Evolutionary conservation across 2,888 invertebrate species (phyloP), one percentile per base, ranked within the genome.

Genomic region (Alloplasta piceator): DNA sequence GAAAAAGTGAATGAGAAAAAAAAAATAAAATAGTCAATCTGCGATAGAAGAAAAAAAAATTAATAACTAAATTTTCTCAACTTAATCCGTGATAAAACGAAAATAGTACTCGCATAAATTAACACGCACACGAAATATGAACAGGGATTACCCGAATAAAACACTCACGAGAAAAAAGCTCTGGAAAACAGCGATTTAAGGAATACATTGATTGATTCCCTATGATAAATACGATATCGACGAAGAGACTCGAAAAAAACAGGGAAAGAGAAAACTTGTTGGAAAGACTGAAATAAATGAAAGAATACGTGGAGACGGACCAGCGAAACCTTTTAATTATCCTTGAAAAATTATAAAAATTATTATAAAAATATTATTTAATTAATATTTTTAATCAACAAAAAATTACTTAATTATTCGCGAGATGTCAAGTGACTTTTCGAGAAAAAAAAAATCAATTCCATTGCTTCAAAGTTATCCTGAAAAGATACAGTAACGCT

Each of bases 181-280:
- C 80, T 61, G 72, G 71, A 68, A 77, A 83, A 84, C 76, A 85
- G 86, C 85, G 86, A 87, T 87, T 88, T 86, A 88, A 86, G 84
- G 86, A 87, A 82, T 87, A 86, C 85, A 86, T 89, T 88, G 86
- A 89, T 87, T 87, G 89, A 89, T 87, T 86, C 85, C 89, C 84
- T 87, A 87, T 89, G 88, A 89, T 89, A 87, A 90, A 87, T 88
- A 88, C 85, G 86, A 86, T 89, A 88, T 86, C 86, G 85, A 77
- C 88, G 87, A 87, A 56, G 56, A 26, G 36, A 56, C 56, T 52
- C 36, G 56, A 55, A 9, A 16, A 55, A 14, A 55, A 14, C 0
- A 55, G 14, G 5, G 89, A 86, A 87, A 86, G 84, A 85, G 88
- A 88, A 87, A 80, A 85, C 89, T 84, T 86, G 87, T 88, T 87